phyloP scores from a whole-genome alignment of 2,797 vertebrate genomes.

The Masticophis lateralis region DNA sequence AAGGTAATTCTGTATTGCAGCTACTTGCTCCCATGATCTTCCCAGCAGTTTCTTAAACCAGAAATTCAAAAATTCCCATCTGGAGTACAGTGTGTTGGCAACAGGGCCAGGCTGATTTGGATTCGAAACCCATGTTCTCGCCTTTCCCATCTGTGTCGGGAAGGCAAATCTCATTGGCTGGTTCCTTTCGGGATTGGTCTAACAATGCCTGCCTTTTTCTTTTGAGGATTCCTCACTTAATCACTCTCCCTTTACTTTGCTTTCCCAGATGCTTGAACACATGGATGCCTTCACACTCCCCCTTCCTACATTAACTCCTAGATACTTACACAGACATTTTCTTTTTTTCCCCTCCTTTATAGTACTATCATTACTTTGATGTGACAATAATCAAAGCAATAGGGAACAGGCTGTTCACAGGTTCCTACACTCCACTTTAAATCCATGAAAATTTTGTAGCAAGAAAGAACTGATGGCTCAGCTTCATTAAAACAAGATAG shows the following conservation, averaged over 20 bases:
- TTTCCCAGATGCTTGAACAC: not conserved
- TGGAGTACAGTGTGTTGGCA: not conserved
- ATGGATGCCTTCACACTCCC: not conserved
- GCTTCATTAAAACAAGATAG: not conserved
- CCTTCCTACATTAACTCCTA: not conserved
- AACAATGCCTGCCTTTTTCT: not conserved
- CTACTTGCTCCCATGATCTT: not conserved
- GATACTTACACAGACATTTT: not conserved
- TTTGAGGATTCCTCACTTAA: not conserved
- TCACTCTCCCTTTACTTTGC: not conserved
- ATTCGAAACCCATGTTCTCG: not conserved
- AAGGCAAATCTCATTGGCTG: not conserved
- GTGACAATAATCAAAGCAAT: not conserved
- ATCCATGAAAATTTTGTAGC: not conserved
- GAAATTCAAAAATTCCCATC: not conserved
- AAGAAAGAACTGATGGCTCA: not conserved
- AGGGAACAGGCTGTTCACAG: not conserved
- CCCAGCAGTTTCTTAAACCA: not conserved
- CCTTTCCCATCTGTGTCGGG: not conserved
- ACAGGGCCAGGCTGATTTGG: not conserved
- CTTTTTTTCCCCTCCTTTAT: not conserved
- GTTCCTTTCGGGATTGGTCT: not conserved
- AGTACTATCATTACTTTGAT: not conserved
- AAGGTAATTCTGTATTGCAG: not conserved
- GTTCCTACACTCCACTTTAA: not conserved